Percentiles rank a stretch among this genome's conserved stretches.
These are phyloP conservation scores for Ataeniobius toweri DNA, from an alignment of 2,797 vertebrate species.

Conservation along the genomic window DNA sequence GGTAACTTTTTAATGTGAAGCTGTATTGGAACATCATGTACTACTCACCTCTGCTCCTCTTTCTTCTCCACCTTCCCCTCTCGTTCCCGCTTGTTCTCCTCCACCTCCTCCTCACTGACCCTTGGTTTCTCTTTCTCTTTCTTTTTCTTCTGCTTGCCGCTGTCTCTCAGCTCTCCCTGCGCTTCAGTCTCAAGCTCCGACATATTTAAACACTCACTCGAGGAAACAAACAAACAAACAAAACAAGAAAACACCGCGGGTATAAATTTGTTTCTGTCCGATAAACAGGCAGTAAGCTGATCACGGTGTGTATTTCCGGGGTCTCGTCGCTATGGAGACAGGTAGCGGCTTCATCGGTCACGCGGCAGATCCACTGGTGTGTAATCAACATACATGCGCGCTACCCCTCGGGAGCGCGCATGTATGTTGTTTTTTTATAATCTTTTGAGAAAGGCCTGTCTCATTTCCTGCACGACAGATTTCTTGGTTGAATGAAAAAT, in stretches of 20 bases:
- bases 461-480: neutral
- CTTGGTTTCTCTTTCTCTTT: conserved; percentile 29
- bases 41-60: conserved; percentile 51
- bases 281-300: conserved; percentile 41
- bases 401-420: conserved; percentile 13
- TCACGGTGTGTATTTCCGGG: conserved; percentile 64
- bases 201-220: conserved; percentile 42
- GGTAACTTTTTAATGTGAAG: neutral
- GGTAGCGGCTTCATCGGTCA: conserved; percentile 29
- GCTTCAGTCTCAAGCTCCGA: conserved; percentile 44
- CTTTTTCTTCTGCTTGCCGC: conserved; percentile 29
- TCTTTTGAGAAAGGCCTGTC: neutral
- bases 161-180: conserved; percentile 21
- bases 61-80: conserved; percentile 21
- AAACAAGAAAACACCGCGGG: conserved; percentile 7
- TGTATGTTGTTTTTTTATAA: neutral
- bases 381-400: conserved; percentile 19
- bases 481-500: neutral
- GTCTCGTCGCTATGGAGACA: conserved; percentile 63
- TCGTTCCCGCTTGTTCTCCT: neutral
- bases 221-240: conserved; percentile 2
- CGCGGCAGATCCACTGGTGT: conserved; percentile 11
- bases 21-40: conserved; percentile 1
- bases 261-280: conserved; percentile 4
- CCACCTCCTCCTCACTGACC: conserved; percentile 27